Base-by-base conservation (phyloP, 2,113 vertebrate species). In the Sceloporus undulatus region DNA sequence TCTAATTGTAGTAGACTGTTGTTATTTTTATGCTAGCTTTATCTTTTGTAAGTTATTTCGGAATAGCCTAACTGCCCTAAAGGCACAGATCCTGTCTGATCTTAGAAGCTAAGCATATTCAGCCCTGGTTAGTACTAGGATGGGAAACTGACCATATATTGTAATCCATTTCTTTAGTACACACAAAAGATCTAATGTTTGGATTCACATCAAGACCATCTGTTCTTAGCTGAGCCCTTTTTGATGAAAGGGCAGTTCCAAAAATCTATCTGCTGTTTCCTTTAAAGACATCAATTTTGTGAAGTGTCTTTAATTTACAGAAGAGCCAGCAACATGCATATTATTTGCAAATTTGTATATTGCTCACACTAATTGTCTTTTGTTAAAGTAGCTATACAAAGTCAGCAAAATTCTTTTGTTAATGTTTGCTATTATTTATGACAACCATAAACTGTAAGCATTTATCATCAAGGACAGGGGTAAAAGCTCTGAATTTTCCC, bases 261-360 rank as follows among this genome's bases (percentile, higher is more conserved):
- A 77, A 66, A 25, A 77, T 42, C 65, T 76, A 25, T 5, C 48
- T 79, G 66, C 13, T 42, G 5, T 21, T 42, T 48, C 56, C 62
- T 81, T 62, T 81, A 74, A 87, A 80, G 86, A 48, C 38, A 81
- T 62, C 34, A 74, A 59, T 81, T 81, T 87, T 87, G 54, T 56
- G 29, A 81, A 87, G 54, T 48, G 25, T 81, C 68, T 74, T 42
- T 68, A 62, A 74, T 85, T 40, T 74, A 75, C 1, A 13, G 71
- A 84, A 59, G n/a, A 59, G 40, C 65, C 59, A 11, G 52, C 10
- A 34, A 74, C 25, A 74, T 87, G 52, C 25, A 87, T 29, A 68
- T 73, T 59, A n/a, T 81, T 87, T 87, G 42, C 52, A 38, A 81
- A 59, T 14, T n/a, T n/a, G n/a, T 3, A 80, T 56, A 23, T 62